Percentiles rank a stretch among this genome's conserved stretches.
These are phyloP conservation scores for Lacerta agilis DNA, from an alignment of 2,797 vertebrate species.

Conservation along the genomic window DNA sequence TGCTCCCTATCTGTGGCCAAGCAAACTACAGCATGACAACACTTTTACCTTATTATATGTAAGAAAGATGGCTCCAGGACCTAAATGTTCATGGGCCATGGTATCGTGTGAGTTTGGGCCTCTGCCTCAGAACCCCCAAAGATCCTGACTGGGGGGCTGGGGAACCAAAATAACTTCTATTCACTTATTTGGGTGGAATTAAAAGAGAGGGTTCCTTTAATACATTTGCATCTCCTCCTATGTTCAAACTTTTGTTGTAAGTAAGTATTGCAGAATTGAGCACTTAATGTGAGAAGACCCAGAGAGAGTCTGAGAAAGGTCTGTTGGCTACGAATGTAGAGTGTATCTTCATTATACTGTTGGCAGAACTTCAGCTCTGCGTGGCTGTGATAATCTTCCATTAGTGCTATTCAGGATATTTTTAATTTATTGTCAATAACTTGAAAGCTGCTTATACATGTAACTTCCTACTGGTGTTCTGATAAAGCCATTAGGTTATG, in stretches of 20 bases:
- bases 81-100: neutral
- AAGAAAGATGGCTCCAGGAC: neutral
- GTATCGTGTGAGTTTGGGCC: neutral
- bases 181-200: neutral
- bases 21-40: no score
- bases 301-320: constrained; percentile 8
- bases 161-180: neutral
- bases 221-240: neutral
- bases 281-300: neutral
- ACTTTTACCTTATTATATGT: no score
- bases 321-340: neutral
- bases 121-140: neutral
- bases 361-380: constrained; percentile 18
- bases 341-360: constrained; percentile 9
- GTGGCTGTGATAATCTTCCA: neutral
- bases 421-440: constrained; percentile 28
- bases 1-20: neutral
- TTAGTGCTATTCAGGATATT: constrained; percentile 16
- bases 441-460: constrained; percentile 27
- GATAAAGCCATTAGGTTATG: constrained; percentile 17
- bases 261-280: neutral
- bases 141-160: neutral
- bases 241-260: neutral
- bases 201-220: neutral
- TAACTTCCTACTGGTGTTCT: constrained; percentile 11